phyloP scores from a whole-genome alignment of 2,797 vertebrate species.

The Miichthys miiuy region DNA sequence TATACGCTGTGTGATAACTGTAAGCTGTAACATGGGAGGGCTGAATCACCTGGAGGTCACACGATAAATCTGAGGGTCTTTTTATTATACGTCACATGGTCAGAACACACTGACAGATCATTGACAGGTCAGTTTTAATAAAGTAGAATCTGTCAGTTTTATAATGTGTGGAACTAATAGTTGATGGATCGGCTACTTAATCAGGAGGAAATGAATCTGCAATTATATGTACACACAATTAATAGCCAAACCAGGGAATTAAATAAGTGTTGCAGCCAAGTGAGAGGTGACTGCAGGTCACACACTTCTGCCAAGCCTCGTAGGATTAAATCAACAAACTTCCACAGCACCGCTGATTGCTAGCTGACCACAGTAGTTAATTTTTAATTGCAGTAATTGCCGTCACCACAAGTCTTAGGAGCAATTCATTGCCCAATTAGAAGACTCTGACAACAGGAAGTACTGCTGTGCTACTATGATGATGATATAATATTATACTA shows the following conservation, averaged over 20 bases:
- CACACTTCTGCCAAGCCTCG: background rate
- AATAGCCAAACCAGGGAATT: no score
- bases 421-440: conserved; percentile 41
- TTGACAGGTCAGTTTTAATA: no score
- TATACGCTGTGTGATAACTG: background rate
- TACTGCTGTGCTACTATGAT: background rate
- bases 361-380: background rate
- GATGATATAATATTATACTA: no score
- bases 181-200: no score
- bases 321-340: background rate
- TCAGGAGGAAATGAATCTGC: no score
- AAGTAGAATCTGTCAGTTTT: no score
- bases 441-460: conserved; percentile 8
- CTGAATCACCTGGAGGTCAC: background rate
- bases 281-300: background rate
- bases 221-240: no score
- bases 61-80: background rate
- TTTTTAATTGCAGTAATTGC: conserved; percentile 29
- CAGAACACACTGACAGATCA: background rate
- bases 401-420: conserved; percentile 21
- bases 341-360: conserved; percentile 18
- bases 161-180: no score
- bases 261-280: background rate
- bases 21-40: background rate
- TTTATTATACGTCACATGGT: background rate